Evolutionary conservation across 2,797 vertebrate genomes (phyloP).

Genomic region (Sebastes melanostomus): DNA sequence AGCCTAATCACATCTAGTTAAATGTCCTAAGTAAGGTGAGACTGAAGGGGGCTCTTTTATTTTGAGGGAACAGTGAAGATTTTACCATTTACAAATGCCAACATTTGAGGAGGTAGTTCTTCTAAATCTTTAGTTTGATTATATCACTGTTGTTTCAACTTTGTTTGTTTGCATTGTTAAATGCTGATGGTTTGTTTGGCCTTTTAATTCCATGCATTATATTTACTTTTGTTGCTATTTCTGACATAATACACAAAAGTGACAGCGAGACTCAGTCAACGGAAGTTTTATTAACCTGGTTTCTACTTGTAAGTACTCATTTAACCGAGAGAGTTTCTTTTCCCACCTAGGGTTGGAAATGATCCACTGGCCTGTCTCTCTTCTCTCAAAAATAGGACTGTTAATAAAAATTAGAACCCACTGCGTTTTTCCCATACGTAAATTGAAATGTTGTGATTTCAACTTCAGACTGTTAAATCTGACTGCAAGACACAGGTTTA

Average conservation of each 20-base stretch:
- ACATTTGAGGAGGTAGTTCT: not conserved
- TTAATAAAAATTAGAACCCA: not conserved
- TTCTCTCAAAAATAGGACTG: not conserved
- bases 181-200: not conserved
- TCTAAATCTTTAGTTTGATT: not conserved
- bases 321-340: not conserved
- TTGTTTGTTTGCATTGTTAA: not conserved
- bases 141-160: not conserved
- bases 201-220: not conserved
- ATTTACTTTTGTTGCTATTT: not conserved
- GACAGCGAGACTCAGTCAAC: not conserved
- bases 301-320: not conserved
- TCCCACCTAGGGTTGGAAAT: not conserved
- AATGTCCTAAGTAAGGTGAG: not conserved
- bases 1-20: not conserved
- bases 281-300: not conserved
- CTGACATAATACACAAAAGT: not conserved
- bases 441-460: not conserved
- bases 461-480: not conserved
- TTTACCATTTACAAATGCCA: not conserved
- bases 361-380: not conserved
- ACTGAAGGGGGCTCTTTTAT: not conserved
- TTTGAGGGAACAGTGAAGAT: not conserved
- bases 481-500: not conserved
- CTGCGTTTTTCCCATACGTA: not conserved